Evolutionary conservation across 92 coral and sea anemone genomes (phyloP), one percentile per base, ranked within the genome.

Genomic region (Phenganax subtilis): DNA sequence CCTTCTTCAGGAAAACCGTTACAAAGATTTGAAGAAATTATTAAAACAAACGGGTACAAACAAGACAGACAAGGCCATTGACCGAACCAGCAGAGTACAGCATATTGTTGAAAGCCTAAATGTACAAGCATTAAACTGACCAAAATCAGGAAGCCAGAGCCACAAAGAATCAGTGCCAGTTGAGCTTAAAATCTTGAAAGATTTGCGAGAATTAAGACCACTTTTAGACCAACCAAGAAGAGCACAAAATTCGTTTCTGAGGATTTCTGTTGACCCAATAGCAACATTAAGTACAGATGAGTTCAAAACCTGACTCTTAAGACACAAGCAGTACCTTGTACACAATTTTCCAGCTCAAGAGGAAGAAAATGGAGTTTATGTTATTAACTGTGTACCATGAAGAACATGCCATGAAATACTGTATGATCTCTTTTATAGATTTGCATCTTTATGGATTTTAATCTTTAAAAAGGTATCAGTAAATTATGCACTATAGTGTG

Each of bases 11-110:
- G 81, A 85, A 85, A 85, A 89, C 81, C 87, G 85, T 57, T 86
- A 89, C 85, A 85, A 62, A 30, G 87, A 84, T 59, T 56, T 80
- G 77, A 89, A 89, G 82, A 81, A 57, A 44, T 69, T 77, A 54
- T 86, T 89, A 16, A 84, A 76, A 76, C 65, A 71, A 54, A 89
- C 86, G 92, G 92, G 92, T 75, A 84, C 89, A 51, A 86, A 89
- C 86, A 89, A 89, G 79, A 89, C 92, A 1, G 91, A 89, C 80
- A 86, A 80, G 20, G 85, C 91, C 56, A 87, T 87, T 9, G 87
- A 86, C 61, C 51, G 82, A 27, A 84, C 79, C 28, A 87, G 92
- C 82, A 67, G 85, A 75, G 88, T 71, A 71, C 55, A 28, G 70
- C 31, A 64, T 6, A 20, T n/a, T 12, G 70, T 64, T 64, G 70